phyloP scores from a whole-genome alignment of 2,888 invertebrate species.

The Alsophila aescularia region DNA sequence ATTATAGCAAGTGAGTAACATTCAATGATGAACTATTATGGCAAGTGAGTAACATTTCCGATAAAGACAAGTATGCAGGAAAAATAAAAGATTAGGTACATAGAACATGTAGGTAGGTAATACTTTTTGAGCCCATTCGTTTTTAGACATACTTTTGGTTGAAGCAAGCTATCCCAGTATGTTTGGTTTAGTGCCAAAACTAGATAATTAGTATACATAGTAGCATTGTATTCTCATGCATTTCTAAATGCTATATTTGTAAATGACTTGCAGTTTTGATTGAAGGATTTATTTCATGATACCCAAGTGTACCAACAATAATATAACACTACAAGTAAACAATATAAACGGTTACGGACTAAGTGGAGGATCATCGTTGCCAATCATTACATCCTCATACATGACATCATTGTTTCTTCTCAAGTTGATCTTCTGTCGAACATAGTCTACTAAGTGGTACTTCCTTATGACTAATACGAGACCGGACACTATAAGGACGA shows the following conservation, averaged over 20 bases:
- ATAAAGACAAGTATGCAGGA: too few relatives aligned
- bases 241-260: neutral
- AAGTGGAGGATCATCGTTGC: slow-evolving; percentile 79
- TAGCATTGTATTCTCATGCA: neutral
- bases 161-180: neutral
- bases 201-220: slow-evolving; percentile 4
- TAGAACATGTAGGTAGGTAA: too few relatives aligned
- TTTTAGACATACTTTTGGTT: neutral
- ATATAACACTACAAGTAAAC: slow-evolving; percentile 38
- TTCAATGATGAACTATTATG: too few relatives aligned
- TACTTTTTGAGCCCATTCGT: too few relatives aligned
- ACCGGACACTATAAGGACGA: slow-evolving; percentile 68
- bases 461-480: slow-evolving; percentile 72
- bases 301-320: neutral
- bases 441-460: slow-evolving; percentile 74
- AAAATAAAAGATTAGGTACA: too few relatives aligned
- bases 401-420: slow-evolving; percentile 73
- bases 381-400: slow-evolving; percentile 84
- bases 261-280: slow-evolving; percentile 26
- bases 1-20: too few relatives aligned
- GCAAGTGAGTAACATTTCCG: too few relatives aligned
- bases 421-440: slow-evolving; percentile 67
- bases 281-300: neutral
- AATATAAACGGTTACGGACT: slow-evolving; percentile 60
- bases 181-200: slow-evolving; percentile 24